Evolutionary conservation across 1,140 invertebrate species (phyloP), one percentile per base, ranked within the genome.

Genomic region (Neodiprion virginianus): DNA sequence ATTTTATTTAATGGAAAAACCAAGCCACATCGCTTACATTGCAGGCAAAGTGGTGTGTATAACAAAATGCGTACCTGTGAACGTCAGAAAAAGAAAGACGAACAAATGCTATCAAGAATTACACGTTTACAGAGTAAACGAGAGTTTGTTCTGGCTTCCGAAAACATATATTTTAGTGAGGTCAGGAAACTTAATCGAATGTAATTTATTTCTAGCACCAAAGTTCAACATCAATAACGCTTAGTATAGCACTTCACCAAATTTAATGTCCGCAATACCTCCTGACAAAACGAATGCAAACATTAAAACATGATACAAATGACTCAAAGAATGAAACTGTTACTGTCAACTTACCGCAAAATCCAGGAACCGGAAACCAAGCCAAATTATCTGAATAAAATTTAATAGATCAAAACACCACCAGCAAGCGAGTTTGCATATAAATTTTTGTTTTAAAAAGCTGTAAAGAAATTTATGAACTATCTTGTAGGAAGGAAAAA

Each of bases 91-190:
- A 8, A 48, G 70, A n/a, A 71, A 17, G 49, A 71, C 70, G 17
- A 17, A 71, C 40, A 50, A 49, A 17, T 72, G 71, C 21, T 72
- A 72, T 21, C 17, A 72, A 28, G 71, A 72, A 11, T 23, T 72
- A 7, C 71, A 47, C 21, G 23, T 72, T 12, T 72, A 72, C 53
- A 61, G 53, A 40, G 66, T 47, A 50, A 72, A 21, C 66, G 50
- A 72, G 14, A 53, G 9, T 8, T 14, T 72, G 7, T 72, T 72
- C 48, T 21, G 49, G 21, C 12, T 50, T 50, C 53, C 71, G 7
- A 72, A 50, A 61, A 23, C 49, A 8, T 48, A 65, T 14, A 72
- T 65, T 28, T 21, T 72, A 23, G 7, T 72, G 10, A 72, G 23
- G 61, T 21, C 71, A 11, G 71, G 48, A 5, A 65, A 12, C 17